Conservation (phyloP, 2,888 invertebrate species). For the Hyles lineata region DNA sequence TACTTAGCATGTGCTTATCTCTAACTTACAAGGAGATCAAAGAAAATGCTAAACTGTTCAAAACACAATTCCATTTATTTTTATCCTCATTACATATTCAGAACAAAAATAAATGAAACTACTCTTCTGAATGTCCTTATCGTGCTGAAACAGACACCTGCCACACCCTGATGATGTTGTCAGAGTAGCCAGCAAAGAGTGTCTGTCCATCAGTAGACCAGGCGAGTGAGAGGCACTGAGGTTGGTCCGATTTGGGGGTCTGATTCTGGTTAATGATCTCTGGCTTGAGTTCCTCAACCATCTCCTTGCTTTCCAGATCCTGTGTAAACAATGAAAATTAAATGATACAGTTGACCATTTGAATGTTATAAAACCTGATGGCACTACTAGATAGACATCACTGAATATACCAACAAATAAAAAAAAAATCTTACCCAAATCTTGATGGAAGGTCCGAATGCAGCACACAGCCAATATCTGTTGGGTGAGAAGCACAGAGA, state of each 20-base stretch:
- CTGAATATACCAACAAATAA: too few relatives aligned
- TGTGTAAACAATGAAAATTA: conserved; percentile 57
- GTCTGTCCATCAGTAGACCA: conserved; percentile 99
- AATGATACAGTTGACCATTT: conserved; percentile 8
- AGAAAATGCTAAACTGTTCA: conserved; percentile 63
- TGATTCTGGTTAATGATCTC: conserved; percentile 93
- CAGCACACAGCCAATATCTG: conserved; percentile 99
- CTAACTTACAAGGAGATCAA: conserved; percentile 68
- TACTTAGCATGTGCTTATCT: conserved; percentile 33
- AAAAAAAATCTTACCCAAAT: conserved; percentile 91
- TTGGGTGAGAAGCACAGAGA: conserved; percentile 99
- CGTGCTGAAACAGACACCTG: conserved; percentile 96
- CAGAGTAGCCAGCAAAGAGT: conserved; percentile 99
- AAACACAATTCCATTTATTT: conserved; percentile 81
- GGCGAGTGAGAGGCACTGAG: conserved; percentile 97
- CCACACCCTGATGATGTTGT: conserved; percentile 99
- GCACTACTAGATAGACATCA: too few relatives aligned
- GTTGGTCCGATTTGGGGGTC: conserved; percentile 93
- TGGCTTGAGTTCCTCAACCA: conserved; percentile 99
- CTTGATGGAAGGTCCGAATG: conserved; percentile 98
- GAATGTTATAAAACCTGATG: not conserved
- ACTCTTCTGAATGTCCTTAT: conserved; percentile 73
- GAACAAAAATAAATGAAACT: conserved; percentile 83
- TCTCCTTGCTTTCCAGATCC: conserved; percentile 99
- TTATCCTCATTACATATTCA: conserved; percentile 63